Evolutionary conservation across 2,113 vertebrate genomes (phyloP), one percentile per base, ranked within the genome.

Genomic region (Sebastes fasciatus): DNA sequence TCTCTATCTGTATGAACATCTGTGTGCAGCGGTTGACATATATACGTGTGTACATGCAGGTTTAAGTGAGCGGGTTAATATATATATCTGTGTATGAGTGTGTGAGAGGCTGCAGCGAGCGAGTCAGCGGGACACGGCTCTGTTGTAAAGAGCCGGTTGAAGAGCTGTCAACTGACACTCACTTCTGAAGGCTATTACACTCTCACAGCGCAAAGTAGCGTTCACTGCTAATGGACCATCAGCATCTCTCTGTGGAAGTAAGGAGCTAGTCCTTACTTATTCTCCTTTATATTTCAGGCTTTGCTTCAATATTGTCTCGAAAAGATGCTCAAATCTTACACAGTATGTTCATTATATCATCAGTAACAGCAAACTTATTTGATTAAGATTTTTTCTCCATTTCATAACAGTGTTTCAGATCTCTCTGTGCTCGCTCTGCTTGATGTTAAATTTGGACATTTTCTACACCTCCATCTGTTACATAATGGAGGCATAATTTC

Each of bases 81-180:
- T 13, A 1, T 51, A 0, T 74, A 40, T 58, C 66, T 65, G 26
- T 60, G 21, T 46, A 51, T 23, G 66, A 49, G 70, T 74, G 66
- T 58, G 80, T 61, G 48, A 72, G 3, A 14, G 48, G 46, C 16
- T 65, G 45, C 42, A 23, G 79, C 4, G 6, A 65, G 55, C n/a
- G 8, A 55, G 48, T 79, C 75, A 55, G 79, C 8, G 13, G 55
- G 21, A 84, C 19, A 34, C 19, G 12, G 48, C 19, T 77, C 43
- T 65, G 61, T 60, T 80, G 19, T 55, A 60, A 62, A 89, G 74
- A 69, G 68, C 34, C 34, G 57, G 16, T 66, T 79, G 54, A 77
- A 79, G 57, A 54, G 61, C 74, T 81, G 77, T 81, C 78, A 65
- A 70, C 64, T 79, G 73, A 74, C 76, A 23, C 62, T 62, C 54